Conservation (phyloP, 1,140 invertebrate species). For the Drosophila mauritiana region DNA sequence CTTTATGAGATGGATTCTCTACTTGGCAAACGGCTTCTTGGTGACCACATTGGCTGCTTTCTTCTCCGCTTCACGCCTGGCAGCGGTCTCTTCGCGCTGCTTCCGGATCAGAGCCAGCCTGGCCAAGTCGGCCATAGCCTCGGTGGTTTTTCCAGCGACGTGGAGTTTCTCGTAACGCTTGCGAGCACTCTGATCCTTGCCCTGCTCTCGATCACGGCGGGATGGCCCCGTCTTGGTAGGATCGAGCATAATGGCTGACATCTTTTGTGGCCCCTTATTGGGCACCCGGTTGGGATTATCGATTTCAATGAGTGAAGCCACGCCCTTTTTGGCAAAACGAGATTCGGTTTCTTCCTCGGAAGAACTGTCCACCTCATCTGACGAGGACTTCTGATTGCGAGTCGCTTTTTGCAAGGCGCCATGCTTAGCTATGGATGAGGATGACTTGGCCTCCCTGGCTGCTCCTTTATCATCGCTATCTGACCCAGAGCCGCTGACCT, state of each 20-base stretch:
- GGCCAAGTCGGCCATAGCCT: slow-evolving; percentile 97
- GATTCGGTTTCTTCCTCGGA: slow-evolving; percentile 86
- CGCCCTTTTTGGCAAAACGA: slow-evolving; percentile 91
- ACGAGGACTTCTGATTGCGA: slow-evolving; percentile 36
- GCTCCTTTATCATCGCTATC: slow-evolving; percentile 35
- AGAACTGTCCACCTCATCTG: slow-evolving; percentile 38
- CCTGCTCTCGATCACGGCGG: slow-evolving; percentile 92
- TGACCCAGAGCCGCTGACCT: slow-evolving; percentile 74
- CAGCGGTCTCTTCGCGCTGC: slow-evolving; percentile 96
- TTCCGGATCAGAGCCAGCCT: slow-evolving; percentile 95
- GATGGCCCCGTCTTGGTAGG: slow-evolving; percentile 90
- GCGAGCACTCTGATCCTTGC: slow-evolving; percentile 94
- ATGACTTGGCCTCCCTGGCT: background rate
- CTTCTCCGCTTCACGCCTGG: slow-evolving; percentile 94
- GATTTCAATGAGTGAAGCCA: slow-evolving; percentile 95
- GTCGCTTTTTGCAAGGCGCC: slow-evolving; percentile 24
- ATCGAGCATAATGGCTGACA: slow-evolving; percentile 60
- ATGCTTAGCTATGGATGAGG: slow-evolving; percentile 33
- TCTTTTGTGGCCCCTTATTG: slow-evolving; percentile 93
- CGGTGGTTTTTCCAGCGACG: slow-evolving; percentile 97
- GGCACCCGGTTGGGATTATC: slow-evolving; percentile 97
- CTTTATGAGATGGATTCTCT: slow-evolving; percentile 4
- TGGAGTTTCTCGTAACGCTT: slow-evolving; percentile 96
- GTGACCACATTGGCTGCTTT: slow-evolving; percentile 84
- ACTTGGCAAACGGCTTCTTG: slow-evolving; percentile 57